Base-by-base conservation (phyloP, 2,113 vertebrate genomes). In the Hirundichthys speculiger region DNA sequence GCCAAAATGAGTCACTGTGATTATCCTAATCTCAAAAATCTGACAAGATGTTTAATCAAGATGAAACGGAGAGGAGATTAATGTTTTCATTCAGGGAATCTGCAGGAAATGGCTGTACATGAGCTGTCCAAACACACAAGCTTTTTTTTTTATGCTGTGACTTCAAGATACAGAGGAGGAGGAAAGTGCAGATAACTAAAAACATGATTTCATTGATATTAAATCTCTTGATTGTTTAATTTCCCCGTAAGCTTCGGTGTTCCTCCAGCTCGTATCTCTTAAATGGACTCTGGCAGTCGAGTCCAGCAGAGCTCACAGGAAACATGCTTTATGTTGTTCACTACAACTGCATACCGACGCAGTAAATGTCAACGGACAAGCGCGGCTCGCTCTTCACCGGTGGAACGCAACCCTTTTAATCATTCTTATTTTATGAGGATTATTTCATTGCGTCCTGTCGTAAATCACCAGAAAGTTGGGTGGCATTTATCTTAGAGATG, bases 11-110 rank as follows among this genome's bases (percentile, higher is more conserved):
- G 82, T 84, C 46, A 3, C 62, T n/a, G 1, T 54, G 83, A 89
- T 89, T 85, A 87, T 21, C 83, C 83, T 86, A 80, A 87, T 84
- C 78, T 48, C 60, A 66, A 80, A 80, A 86, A 88, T 91, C 81
- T 92, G 88, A 90, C 86, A 81, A 73, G 77, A 83, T 83, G 77
- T 62, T 87, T 86, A 83, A 82, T 89, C 82, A 83, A 74, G 76
- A 88, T 90, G 84, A 89, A 86, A 86, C 64, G 21, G 62, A 47
- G 60, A 20, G 24, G 71, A 84, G 89, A 89, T 89, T 86, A 86
- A 74, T 41, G 82, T 72, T 84, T 82, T 71, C 69, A 71, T 82
- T 83, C 80, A 73, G 76, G 73, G 82, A 86, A 85, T 83, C 87
- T 68, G 64, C 46, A 67, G 46, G 47, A 77, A 80, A 53, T 62